Conservation (phyloP, 2,113 vertebrate species). For the Psephotus haematonotus region DNA sequence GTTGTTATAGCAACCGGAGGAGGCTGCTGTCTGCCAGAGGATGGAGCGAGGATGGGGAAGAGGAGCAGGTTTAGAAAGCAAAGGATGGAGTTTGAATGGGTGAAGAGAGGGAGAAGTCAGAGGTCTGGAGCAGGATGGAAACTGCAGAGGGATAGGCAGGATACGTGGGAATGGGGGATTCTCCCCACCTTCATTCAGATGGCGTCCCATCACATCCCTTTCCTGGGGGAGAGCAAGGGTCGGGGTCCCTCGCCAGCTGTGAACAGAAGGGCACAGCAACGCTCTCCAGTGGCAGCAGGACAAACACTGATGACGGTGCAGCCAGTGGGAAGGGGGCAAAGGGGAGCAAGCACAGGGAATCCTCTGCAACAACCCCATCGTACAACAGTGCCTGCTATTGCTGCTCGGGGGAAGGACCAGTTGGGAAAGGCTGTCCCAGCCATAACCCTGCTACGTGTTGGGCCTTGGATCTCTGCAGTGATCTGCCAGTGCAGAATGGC, state of each 20-base stretch:
- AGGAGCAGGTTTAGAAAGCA: neutral
- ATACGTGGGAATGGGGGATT: neutral
- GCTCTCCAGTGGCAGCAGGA: neutral
- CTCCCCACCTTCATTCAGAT: neutral
- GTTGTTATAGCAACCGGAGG: slow-evolving; percentile 56
- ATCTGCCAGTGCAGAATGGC: rapidly evolving
- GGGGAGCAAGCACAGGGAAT: neutral
- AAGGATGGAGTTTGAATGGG: neutral
- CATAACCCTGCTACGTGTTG: neutral
- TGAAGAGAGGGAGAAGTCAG: neutral
- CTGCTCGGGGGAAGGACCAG: neutral
- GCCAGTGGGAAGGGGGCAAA: neutral
- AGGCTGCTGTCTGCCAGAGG: neutral
- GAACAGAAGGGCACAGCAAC: neutral
- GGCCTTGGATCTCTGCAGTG: neutral
- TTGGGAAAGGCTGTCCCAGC: neutral
- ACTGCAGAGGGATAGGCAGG: rapidly evolving
- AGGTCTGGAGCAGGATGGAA: neutral
- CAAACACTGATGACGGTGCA: rapidly evolving
- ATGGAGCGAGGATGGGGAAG: neutral
- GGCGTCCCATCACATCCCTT: neutral
- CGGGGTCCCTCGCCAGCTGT: neutral
- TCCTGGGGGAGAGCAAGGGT: rapidly evolving
- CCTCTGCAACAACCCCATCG: rapidly evolving
- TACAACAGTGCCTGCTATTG: neutral